phyloP scores from a whole-genome alignment of 2,888 invertebrate species.

The Spilosoma lubricipeda region DNA sequence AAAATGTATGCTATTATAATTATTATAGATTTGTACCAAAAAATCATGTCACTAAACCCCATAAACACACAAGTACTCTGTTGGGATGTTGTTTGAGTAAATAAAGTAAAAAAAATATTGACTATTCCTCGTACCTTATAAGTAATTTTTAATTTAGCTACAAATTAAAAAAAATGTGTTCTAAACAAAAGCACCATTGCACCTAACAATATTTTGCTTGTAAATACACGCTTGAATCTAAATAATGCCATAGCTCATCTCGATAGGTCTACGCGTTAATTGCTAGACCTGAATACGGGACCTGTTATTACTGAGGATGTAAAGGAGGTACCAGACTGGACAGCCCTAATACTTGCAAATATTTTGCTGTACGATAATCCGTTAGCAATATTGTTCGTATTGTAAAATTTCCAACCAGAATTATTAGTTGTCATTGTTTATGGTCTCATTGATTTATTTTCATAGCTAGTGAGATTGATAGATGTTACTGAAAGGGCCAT shows the following conservation, averaged over 20 bases:
- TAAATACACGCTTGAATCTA: conserved; percentile 62
- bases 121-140: not conserved
- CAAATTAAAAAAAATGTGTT: not conserved
- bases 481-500: too few species aligned
- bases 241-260: conserved; percentile 68
- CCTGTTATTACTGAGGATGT: conserved; percentile 57
- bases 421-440: not conserved
- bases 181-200: conserved; percentile 19
- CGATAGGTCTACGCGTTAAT: conserved; percentile 72
- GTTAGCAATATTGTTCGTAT: not conserved
- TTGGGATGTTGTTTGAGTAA: too few species aligned
- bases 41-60: not conserved
- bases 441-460: not conserved
- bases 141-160: not conserved
- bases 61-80: too few species aligned
- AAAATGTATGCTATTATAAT: not conserved
- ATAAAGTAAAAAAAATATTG: too few species aligned
- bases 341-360: not conserved
- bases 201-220: conserved; percentile 53
- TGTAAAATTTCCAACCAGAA: not conserved
- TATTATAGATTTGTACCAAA: not conserved
- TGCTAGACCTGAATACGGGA: conserved; percentile 58
- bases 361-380: not conserved
- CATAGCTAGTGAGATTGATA: too few species aligned
- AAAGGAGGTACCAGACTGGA: conserved; percentile 27